These are phyloP conservation scores for Callosobruchus maculatus DNA, from an alignment of 2,888 invertebrate species.

Conservation along the genomic window DNA sequence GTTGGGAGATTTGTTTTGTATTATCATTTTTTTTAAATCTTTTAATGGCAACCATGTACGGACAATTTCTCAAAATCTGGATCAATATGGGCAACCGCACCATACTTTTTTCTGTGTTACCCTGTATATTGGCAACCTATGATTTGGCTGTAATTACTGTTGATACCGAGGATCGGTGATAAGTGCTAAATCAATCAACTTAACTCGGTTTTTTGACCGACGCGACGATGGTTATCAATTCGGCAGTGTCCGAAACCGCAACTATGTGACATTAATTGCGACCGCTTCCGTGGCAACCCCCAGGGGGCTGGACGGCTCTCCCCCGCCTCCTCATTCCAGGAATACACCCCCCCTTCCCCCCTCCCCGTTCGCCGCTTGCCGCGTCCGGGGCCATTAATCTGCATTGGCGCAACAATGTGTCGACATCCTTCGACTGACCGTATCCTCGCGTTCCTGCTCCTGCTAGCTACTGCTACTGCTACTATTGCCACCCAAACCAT, in stretches of 20 bases:
- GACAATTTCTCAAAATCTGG: no score
- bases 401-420: constrained; percentile 43
- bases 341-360: neutral
- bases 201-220: neutral
- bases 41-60: no score
- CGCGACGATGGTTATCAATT: neutral
- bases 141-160: no score
- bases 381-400: constrained; percentile 31
- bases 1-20: no score
- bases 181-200: neutral
- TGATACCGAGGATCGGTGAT: no score
- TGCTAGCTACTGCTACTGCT: neutral
- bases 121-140: no score
- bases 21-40: no score
- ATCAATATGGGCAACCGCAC: no score
- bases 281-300: neutral
- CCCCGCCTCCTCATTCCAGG: neutral
- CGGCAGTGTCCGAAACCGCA: neutral
- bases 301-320: neutral
- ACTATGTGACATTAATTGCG: neutral
- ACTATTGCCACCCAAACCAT: neutral
- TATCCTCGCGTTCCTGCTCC: neutral
- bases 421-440: constrained; percentile 27
- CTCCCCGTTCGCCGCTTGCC: neutral
- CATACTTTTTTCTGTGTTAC: no score